Base-by-base conservation (phyloP, 1,140 invertebrate species). In the Drosophila pruinosa region DNA sequence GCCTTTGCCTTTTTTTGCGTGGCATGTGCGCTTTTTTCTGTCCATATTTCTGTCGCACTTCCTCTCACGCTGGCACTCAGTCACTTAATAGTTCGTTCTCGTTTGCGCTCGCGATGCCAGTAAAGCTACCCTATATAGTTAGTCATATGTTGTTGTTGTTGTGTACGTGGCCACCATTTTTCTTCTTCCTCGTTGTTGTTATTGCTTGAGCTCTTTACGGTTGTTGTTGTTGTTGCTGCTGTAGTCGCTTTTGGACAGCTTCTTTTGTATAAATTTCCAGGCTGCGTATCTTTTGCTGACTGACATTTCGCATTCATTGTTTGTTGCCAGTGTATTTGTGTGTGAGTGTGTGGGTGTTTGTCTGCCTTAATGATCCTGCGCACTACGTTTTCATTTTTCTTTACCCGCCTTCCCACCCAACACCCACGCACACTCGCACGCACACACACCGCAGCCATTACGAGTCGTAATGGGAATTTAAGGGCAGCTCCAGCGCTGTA, bases 401-500 rank as follows among this genome's bases (percentile, higher is more conserved):
- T 83, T 86, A 68, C n/a, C n/a, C n/a, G 68, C 72, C 57, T 41
- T 47, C 50, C 68, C 47, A 34, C 36, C 45, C 34, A 39, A 19
- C 26, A 36, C 38, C 52, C 53, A 62, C 22, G 52, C 22, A 39
- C 43, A 45, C 64, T 38, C 47, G 57, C 70, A 63, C 38, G 52
- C 22, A 34, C 70, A 62, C 57, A 71, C 63, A 52, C 61, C 50
- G 71, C 81, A 86, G 77, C 81, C 81, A 86, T 86, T 86, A 86
- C 85, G 81, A 65, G 57, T 78, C 79, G 82, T 86, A 86, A 86
- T 86, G 81, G 82, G 81, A 86, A 88, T 86, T 86, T 86, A 86
- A 86, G 82, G 74, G 74, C 82, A 81, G 67, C 80, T 83, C 62
- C 73, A 68, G 82, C 78, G 68, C 59, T 58, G 76, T 85, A 53